Base-by-base conservation (phyloP, 1,140 invertebrate species). In the Heliconius nattereri region DNA sequence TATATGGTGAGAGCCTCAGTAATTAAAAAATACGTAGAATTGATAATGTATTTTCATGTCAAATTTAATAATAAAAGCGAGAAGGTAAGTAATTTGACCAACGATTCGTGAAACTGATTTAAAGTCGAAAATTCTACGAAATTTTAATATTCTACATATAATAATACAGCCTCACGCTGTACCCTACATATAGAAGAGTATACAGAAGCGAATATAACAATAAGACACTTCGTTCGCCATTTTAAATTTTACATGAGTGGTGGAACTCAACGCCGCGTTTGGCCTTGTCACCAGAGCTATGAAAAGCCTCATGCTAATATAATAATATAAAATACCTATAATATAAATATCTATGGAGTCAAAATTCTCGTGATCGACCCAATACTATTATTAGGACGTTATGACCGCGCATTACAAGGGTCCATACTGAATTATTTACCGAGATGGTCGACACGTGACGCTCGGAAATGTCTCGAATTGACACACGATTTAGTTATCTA, bases 301-400 rank as follows among this genome's bases (percentile, higher is more conserved):
- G 6, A 35, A 35, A 35, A 35, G 20, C 7, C 8, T 8, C 16
- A 45, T 45, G 13, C 40, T 45, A 45, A 1, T 66, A 45, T 9
- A 9, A 70, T 13, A 74, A 57, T 57, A 57, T 57, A 57, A 57
- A 57, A 57, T 23, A 29, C 45, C 5, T 23, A 74, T 20, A 45
- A 52, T 52, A 16, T 73, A 73, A 73, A 45, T 45, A 73, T 37
- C 71, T 45, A 40, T 45, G 19, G n/a, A 76, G 75, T 70, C 75
- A 81, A 84, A 85, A 85, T 83, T 83, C 81, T 86, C 81, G 81
- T 82, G 82, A 83, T 81, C 78, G 78, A 32, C 74, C 80, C 84
- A 83, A 85, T 83, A 78, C 71, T 81, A 85, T 88, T 89, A 88
- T 85, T 85, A 81, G 79, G 82, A 81, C 79, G 80, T 81, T 81